Conservation (phyloP, 2,797 vertebrate genomes). For the Chanos chanos region DNA sequence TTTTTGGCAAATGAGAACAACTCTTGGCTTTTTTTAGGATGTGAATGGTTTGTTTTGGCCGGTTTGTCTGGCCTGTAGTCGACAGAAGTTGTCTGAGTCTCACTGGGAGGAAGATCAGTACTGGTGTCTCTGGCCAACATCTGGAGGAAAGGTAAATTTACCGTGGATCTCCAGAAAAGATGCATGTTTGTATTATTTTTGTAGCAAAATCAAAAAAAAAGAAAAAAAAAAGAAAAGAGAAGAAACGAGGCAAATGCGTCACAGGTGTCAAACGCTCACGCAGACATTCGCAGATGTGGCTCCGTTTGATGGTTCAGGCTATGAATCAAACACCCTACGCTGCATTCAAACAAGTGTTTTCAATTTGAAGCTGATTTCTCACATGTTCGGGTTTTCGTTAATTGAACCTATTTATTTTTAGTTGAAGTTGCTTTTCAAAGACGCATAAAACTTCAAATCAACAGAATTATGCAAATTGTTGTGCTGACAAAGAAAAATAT, state of each 20-base stretch:
- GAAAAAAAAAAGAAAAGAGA: not conserved
- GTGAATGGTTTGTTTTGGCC: conserved; percentile 48
- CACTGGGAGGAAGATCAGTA: conserved; percentile 45
- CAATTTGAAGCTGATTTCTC: not conserved
- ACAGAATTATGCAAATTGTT: too few relatives aligned
- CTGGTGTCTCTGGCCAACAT: conserved; percentile 36
- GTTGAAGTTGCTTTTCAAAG: too few relatives aligned
- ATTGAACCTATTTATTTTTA: not conserved
- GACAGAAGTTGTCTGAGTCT: conserved; percentile 50
- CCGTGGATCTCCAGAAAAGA: conserved; percentile 24
- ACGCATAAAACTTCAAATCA: too few relatives aligned
- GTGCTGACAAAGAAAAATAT: too few relatives aligned
- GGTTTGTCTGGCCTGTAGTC: conserved; percentile 38
- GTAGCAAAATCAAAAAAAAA: conserved; percentile 30
- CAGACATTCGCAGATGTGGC: conserved; percentile 12
- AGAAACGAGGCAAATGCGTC: conserved; percentile 17
- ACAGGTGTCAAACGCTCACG: conserved; percentile 11
- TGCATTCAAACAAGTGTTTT: too few relatives aligned
- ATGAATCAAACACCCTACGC: too few relatives aligned
- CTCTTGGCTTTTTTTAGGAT: conserved; percentile 53
- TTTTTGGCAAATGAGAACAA: conserved; percentile 40
- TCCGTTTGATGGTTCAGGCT: conserved; percentile 18
- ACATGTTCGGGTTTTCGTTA: not conserved
- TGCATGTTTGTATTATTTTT: conserved; percentile 25
- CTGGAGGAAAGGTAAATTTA: conserved; percentile 32